Evolutionary conservation across 2,797 vertebrate species (phyloP), one percentile per base, ranked within the genome.

Genomic region (Poecilia picta): DNA sequence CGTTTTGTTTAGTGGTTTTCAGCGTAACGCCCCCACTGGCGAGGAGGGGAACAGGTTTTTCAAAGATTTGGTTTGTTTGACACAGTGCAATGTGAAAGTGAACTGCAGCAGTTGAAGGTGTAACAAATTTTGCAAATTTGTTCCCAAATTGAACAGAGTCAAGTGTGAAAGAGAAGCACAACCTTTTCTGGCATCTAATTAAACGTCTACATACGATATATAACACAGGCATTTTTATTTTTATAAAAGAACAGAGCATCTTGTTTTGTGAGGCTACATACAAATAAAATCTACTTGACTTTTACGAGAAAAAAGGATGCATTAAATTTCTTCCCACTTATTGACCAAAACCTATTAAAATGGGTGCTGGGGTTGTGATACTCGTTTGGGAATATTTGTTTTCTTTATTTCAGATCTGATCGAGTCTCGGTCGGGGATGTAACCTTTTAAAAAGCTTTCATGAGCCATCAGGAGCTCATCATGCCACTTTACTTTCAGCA

Each of bases 401-500:
- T 25, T 25, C 20, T 68, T 25, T 66, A 23, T 11, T 66, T 66
- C 36, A 20, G 18, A 28, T 20, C 76, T 82, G 41, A 45, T 46
- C 0, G 13, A n/a, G 23, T n/a, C 4, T 41, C 20, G 0, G 10
- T 41, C 0, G 20, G 20, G 64, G 64, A 39, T 41, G 36, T 41
- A 68, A 71, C 75, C 74, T 72, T 39, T 76, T 33, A 39, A 83
- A 80, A 55, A 76, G 74, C 33, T 79, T 77, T 41, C 13, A 15
- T 71, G 41, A 28, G 76, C 72, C 77, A 25, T 83, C 72, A 51
- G 78, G 55, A n/a, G 41, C 59, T 83, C 73, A 81, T 85, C 53
- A 70, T 57, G 72, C 28, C 74, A 49, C 31, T 85, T 89, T 85
- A 81, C 71, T 81, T 83, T 85, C 80, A 87, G 36, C 68, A 16